Evolutionary conservation across 2,888 invertebrate genomes (phyloP).

Genomic region (Bembecia ichneumoniformis): DNA sequence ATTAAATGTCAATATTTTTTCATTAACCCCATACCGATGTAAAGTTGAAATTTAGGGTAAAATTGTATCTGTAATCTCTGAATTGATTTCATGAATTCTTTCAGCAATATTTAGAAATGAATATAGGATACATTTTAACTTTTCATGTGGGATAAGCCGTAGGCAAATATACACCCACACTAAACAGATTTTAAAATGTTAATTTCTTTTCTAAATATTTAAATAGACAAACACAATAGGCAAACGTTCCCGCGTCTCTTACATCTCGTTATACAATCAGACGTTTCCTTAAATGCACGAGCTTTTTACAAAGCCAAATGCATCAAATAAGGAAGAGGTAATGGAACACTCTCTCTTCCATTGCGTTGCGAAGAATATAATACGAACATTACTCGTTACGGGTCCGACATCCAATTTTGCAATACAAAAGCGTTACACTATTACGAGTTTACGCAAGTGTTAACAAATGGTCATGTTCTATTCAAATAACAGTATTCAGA

Average conservation of each 20-base stretch:
- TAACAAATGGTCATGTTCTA: slow-evolving; percentile 10
- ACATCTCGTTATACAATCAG: slow-evolving; percentile 55
- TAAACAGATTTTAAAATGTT: too few relatives aligned
- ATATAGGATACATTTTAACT: too few relatives aligned
- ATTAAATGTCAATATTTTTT: too few relatives aligned
- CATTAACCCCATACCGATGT: too few relatives aligned
- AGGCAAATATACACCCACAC: too few relatives aligned
- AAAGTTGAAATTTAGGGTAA: too few relatives aligned
- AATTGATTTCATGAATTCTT: too few relatives aligned
- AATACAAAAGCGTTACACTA: slow-evolving; percentile 20
- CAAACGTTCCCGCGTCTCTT: slow-evolving; percentile 58
- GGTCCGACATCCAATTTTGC: slow-evolving; percentile 31
- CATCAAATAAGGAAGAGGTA: slow-evolving; percentile 4
- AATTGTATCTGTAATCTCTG: too few relatives aligned
- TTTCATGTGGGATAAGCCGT: too few relatives aligned
- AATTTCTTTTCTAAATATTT: too few relatives aligned
- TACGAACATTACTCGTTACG: slow-evolving; percentile 20
- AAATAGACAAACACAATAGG: slow-evolving; percentile 39
- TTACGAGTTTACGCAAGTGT: slow-evolving; percentile 15
- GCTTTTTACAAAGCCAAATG: not conserved
- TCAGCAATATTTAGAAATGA: too few relatives aligned
- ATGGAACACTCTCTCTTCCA: slow-evolving; percentile 17
- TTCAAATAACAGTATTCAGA: too few relatives aligned
- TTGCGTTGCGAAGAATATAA: not conserved
- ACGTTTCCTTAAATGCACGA: slow-evolving; percentile 31